Evolutionary conservation across 2,888 invertebrate species (phyloP), one percentile per base, ranked within the genome.

Genomic region (Linnaemya vulpina): DNA sequence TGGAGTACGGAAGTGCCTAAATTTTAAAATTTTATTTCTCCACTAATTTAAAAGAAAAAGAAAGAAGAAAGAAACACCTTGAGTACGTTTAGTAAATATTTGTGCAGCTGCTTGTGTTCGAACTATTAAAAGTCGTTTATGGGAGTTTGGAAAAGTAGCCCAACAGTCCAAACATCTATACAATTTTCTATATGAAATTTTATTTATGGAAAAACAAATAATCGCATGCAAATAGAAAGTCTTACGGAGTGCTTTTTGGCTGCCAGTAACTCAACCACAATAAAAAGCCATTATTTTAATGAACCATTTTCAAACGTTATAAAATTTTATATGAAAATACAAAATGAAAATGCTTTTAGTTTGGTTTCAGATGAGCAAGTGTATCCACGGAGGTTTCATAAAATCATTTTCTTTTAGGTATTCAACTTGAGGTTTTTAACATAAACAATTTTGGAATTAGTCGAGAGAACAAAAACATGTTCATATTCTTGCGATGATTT

Each of bases 41-140:
- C 63, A 76, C 82, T 76, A 63, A 76, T 82, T 71, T 82, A 35
- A 43, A 81, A 75, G 51, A 35, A 51, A 68, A 38, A n/a, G n/a
- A n/a, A n/a, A n/a, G n/a, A n/a, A n/a, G n/a, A n/a, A n/a, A n/a
- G n/a, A n/a, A n/a, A n/a, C n/a, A 38, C 55, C 22, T 70, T 78
- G 49, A 70, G 60, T 68, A 51, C 20, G 62, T 13, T 25, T 3
- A 43, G 70, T 35, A 71, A 73, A 67, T 58, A 70, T 51, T 60
- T 78, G 38, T 68, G n/a, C 38, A 11, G 38, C 25, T 68, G 40
- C 25, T 9, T 46, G 20, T 70, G 53, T 20, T 22, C 1, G 46
- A 11, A 30, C 13, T 73, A 60, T 46, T 20, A 30, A 17, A 25
- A 62, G 10, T 13, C n/a, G 22, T 60, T n/a, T 13, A n/a, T 30